Conservation (phyloP, 2,888 invertebrate species). For the Drosophila setosimentum region DNA sequence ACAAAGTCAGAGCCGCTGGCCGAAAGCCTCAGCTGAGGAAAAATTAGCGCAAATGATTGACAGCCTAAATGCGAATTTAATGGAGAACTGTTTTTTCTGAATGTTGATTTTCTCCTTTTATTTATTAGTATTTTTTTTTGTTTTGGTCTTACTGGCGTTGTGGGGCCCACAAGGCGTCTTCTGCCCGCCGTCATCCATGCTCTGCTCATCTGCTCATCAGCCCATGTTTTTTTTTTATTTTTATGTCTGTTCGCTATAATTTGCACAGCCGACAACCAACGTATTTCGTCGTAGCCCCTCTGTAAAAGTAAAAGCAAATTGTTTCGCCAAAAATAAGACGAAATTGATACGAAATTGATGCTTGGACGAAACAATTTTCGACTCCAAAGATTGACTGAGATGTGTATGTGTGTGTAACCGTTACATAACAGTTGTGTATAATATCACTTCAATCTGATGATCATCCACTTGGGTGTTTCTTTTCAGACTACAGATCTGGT, state of each 20-base stretch:
- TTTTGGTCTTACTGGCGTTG: constrained; percentile 29
- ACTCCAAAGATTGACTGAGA: constrained; percentile 7
- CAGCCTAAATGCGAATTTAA: constrained; percentile 84
- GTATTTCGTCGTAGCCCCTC: constrained; percentile 16
- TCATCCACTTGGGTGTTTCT: background rate
- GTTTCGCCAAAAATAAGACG: constrained; percentile 55
- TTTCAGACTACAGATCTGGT: background rate
- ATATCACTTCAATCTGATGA: background rate
- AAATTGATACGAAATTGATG: constrained; percentile 79
- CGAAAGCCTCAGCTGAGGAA: constrained; percentile 42
- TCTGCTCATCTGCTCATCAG: constrained; percentile 14
- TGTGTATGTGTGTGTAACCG: constrained; percentile 12
- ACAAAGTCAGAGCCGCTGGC: constrained; percentile 37
- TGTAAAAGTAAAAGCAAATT: constrained; percentile 78
- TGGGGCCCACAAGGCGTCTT: constrained; percentile 43
- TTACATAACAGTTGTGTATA: constrained; percentile 27
- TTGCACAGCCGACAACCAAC: constrained; percentile 54
- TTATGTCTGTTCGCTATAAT: constrained; percentile 57
- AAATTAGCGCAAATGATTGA: constrained; percentile 84
- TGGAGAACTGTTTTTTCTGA: constrained; percentile 69
- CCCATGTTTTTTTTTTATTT: background rate
- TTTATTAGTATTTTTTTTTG: constrained; percentile 19
- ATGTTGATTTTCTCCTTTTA: constrained; percentile 13
- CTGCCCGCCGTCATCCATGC: constrained; percentile 11
- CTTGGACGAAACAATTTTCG: constrained; percentile 24